Conservation (phyloP, 1,140 invertebrate species). For the Calosoma granatense region DNA sequence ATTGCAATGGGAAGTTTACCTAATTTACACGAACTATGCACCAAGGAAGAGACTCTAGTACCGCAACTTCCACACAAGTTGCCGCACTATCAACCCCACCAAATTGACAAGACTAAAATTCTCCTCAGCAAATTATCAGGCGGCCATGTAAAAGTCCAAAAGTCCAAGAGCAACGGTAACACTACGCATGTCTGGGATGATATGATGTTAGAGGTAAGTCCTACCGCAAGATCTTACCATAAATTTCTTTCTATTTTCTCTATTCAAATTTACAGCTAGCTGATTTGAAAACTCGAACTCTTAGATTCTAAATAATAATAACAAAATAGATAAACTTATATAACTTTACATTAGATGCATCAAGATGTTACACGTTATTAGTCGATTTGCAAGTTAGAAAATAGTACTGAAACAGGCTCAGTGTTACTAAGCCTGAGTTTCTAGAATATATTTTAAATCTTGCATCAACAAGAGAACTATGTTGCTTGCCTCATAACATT, state of each 20-base stretch:
- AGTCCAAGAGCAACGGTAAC: conserved; percentile 29
- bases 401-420: too few species aligned
- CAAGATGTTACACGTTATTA: not conserved
- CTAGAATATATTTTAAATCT: too few species aligned
- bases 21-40: conserved; percentile 47
- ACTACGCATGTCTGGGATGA: conserved; percentile 37
- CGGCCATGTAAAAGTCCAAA: conserved; percentile 32
- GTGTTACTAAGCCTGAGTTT: too few species aligned
- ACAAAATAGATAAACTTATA: not conserved
- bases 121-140: conserved; percentile 27
- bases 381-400: too few species aligned
- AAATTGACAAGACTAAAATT: conserved; percentile 26
- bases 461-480: too few species aligned
- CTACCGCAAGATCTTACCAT: not conserved
- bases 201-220: conserved; percentile 37
- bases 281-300: too few species aligned
- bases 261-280: too few species aligned
- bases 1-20: conserved; percentile 48
- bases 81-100: conserved; percentile 28
- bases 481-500: too few species aligned
- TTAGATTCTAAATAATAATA: not conserved
- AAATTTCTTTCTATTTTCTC: too few species aligned
- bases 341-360: not conserved
- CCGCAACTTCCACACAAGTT: conserved; percentile 28
- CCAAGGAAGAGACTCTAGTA: conserved; percentile 26